Percentiles rank a stretch among this genome's conserved stretches.
Evolutionary conservation across 2,113 vertebrate genomes (phyloP).

Genomic region (Brevimyrus niger): DNA sequence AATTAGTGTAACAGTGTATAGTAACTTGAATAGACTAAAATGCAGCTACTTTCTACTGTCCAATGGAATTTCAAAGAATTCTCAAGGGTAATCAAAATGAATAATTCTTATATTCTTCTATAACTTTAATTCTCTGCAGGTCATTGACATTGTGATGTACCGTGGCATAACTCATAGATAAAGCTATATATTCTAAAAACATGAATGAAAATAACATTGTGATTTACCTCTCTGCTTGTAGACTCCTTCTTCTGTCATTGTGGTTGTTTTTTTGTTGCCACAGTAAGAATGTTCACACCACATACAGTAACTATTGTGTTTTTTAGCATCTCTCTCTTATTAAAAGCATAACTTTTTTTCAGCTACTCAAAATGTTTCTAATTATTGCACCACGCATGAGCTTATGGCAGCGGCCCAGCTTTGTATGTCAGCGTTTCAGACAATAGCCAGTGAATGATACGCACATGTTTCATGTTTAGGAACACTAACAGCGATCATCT

Average conservation of each 20-base stretch:
- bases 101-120: neutral
- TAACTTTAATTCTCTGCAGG: neutral
- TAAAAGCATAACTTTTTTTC: neutral
- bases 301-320: neutral
- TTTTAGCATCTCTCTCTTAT: neutral
- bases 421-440: neutral
- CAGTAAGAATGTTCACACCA: neutral
- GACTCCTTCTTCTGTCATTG: neutral
- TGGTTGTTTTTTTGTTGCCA: neutral
- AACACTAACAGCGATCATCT: neutral
- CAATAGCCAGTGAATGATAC: neutral
- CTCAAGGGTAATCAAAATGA: neutral
- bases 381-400: neutral
- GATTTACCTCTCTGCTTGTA: neutral
- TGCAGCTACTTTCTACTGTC: neutral
- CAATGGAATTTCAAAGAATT: neutral
- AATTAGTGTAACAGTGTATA: neutral
- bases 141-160: neutral
- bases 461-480: neutral
- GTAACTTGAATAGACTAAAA: neutral
- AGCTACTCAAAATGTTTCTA: neutral
- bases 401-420: neutral
- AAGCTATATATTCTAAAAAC: neutral
- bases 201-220: neutral
- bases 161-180: neutral